Percentiles rank a stretch among this genome's conserved stretches.
phyloP scores from a whole-genome alignment of 2,888 invertebrate species.

The Drosophila ezoana region DNA sequence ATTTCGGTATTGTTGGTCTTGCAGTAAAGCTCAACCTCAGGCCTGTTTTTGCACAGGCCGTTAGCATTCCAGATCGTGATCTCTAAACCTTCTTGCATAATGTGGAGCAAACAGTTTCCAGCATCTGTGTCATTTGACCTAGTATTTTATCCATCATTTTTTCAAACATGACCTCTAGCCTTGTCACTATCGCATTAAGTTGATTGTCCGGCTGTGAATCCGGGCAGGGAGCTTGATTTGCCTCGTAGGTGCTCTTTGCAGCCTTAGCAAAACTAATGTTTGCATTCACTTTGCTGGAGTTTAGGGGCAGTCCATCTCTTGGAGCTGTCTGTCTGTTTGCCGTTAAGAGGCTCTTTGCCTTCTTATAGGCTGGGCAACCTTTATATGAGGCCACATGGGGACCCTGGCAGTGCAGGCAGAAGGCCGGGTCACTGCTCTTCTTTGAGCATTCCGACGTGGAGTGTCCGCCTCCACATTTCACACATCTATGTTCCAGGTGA shows the following conservation, averaged over 20 bases:
- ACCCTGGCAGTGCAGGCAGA: conserved; percentile 3
- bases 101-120: neutral
- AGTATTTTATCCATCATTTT: conserved; percentile 5
- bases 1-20: conserved; percentile 8
- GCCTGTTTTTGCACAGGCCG: conserved; percentile 13
- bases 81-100: neutral
- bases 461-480: conserved; percentile 11
- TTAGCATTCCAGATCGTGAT: conserved; percentile 5
- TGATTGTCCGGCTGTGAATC: neutral
- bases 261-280: too few species aligned
- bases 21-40: conserved; percentile 4
- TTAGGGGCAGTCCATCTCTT: too few species aligned
- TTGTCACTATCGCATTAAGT: neutral
- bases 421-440: neutral
- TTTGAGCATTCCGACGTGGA: neutral
- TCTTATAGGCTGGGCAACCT: conserved; percentile 1
- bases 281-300: neutral
- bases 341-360: too few species aligned
- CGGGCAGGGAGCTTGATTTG: neutral
- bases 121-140: conserved; percentile 4
- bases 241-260: neutral
- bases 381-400: neutral
- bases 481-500: conserved; percentile 22
- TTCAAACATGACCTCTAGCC: conserved; percentile 3
- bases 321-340: too few species aligned